Evolutionary conservation across 2,797 vertebrate genomes (phyloP).

Genomic region (Hippocampus kuda): DNA sequence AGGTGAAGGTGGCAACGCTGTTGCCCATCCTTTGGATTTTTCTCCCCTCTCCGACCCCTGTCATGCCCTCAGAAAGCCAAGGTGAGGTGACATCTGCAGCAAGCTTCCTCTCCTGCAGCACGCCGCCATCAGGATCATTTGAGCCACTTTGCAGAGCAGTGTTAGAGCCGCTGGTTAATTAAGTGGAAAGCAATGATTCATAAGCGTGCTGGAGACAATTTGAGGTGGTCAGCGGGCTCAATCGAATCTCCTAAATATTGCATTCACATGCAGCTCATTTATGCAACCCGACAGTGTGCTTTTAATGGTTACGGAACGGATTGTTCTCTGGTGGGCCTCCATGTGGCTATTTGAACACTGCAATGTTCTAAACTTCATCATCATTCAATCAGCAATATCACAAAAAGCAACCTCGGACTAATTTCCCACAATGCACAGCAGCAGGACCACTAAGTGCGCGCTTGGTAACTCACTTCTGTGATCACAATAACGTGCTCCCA

Average conservation of each 20-base stretch:
- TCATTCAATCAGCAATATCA: not conserved
- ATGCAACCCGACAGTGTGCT: not conserved
- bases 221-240: slow-evolving; percentile 1
- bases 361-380: not conserved
- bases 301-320: not conserved
- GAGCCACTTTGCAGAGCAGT: slow-evolving; percentile 25
- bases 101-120: slow-evolving; percentile 20
- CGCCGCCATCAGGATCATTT: slow-evolving; percentile 7
- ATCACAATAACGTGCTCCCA: slow-evolving; percentile 67
- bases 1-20: slow-evolving; percentile 95
- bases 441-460: slow-evolving; percentile 75
- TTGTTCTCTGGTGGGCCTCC: not conserved
- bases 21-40: slow-evolving; percentile 70
- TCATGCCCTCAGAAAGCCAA: slow-evolving; percentile 21
- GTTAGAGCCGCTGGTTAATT: slow-evolving; percentile 17
- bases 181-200: slow-evolving; percentile 5
- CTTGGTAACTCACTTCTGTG: slow-evolving; percentile 67
- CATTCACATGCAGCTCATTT: not conserved
- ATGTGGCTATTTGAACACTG: not conserved
- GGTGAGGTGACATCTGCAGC: slow-evolving; percentile 40
- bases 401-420: slow-evolving; percentile 30
- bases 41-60: slow-evolving; percentile 28
- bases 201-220: not conserved
- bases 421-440: slow-evolving; percentile 45
- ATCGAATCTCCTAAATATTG: not conserved